phyloP scores from a whole-genome alignment of 2,888 invertebrate species.

The Mesorhabditis sp. region DNA sequence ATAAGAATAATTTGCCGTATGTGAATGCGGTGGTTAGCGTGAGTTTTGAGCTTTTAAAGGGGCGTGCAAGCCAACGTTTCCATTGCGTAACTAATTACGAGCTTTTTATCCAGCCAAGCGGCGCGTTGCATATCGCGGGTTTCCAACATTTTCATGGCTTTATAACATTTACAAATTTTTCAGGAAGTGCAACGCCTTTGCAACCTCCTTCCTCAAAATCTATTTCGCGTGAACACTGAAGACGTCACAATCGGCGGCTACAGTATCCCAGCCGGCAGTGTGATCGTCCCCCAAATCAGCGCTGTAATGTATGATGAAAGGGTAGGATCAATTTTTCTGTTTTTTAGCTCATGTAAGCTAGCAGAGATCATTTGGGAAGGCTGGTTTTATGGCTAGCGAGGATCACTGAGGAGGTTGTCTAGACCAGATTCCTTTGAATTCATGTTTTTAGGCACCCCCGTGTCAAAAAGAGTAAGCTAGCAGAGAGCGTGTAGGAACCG shows the following conservation, averaged over 20 bases:
- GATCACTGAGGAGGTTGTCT: no score
- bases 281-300: conserved; percentile 28
- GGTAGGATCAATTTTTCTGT: conserved; percentile 9
- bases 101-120: not conserved
- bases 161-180: no score
- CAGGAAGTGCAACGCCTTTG: conserved; percentile 29
- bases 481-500: no score
- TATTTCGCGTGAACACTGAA: conserved; percentile 21
- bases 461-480: no score
- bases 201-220: conserved; percentile 30
- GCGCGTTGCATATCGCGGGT: no score
- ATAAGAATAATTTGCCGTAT: conserved; percentile 25
- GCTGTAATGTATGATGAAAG: conserved; percentile 23
- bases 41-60: not conserved
- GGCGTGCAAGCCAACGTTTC: not conserved
- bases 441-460: no score
- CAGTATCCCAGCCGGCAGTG: conserved; percentile 19
- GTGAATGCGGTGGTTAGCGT: conserved; percentile 26
- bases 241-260: conserved; percentile 19
- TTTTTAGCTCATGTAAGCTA: not conserved
- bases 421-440: no score
- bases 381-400: no score
- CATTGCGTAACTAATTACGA: not conserved
- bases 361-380: no score
- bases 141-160: no score